These are phyloP conservation scores for Bathynomus jamesi DNA, from an alignment of 1,140 invertebrate species.

Conservation along the genomic window DNA sequence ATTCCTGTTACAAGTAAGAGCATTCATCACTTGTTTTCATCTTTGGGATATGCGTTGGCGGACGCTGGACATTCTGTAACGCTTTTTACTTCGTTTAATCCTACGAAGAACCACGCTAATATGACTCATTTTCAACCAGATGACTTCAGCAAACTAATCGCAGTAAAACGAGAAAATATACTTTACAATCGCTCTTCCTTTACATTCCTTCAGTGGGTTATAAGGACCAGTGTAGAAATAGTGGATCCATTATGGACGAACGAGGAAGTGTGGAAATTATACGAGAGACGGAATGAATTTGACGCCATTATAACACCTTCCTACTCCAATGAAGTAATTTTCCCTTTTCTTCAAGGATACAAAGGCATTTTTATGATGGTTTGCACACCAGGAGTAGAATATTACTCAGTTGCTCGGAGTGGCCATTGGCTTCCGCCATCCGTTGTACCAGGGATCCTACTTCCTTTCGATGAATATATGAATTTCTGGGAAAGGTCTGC, in stretches of 20 bases:
- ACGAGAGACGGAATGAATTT: conserved; percentile 6
- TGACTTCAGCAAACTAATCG: neutral
- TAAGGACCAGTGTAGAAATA: too few species aligned
- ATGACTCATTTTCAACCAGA: conserved; percentile 4
- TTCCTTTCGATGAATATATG: conserved; percentile 50
- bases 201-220: too few species aligned
- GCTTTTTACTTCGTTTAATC: conserved; percentile 38
- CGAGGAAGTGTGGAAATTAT: conserved; percentile 7
- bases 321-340: conserved; percentile 19
- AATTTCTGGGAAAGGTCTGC: conserved; percentile 51
- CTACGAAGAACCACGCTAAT: conserved; percentile 18
- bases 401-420: neutral
- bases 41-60: conserved; percentile 37
- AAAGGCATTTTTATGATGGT: conserved; percentile 18
- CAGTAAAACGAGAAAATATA: neutral
- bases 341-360: conserved; percentile 22
- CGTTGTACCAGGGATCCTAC: conserved; percentile 52
- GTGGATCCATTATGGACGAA: conserved; percentile 34
- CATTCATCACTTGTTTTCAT: conserved; percentile 12
- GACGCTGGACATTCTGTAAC: conserved; percentile 43
- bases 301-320: conserved; percentile 17
- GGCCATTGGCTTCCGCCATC: conserved; percentile 46
- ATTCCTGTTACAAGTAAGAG: conserved; percentile 13
- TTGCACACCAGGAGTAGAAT: conserved; percentile 23
- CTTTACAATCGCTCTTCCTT: neutral